A percentile compares a stretch with the other conserved stretches of the same genome.
phyloP scores from a whole-genome alignment of 2,113 vertebrate species.

The Chlorodrepanis virens region DNA sequence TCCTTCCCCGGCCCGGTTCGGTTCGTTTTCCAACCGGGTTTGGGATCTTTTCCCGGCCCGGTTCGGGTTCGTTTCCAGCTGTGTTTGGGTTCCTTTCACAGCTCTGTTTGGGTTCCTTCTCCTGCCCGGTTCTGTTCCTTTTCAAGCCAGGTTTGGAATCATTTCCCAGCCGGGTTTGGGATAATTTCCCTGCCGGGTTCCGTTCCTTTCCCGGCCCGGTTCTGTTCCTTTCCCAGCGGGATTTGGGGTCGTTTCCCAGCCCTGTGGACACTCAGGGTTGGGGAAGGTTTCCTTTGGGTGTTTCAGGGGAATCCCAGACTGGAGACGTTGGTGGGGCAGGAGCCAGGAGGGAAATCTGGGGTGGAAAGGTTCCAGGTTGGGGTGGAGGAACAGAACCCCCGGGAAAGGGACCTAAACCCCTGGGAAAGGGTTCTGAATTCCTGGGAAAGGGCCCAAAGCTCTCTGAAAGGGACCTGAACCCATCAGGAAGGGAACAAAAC shows the following conservation, averaged over 20 bases:
- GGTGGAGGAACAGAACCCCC: background rate
- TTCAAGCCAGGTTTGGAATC: fast-evolving
- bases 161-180: fast-evolving
- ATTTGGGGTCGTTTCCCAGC: background rate
- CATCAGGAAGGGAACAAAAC: background rate
- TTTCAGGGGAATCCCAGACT: background rate
- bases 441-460: too few species aligned
- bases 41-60: background rate
- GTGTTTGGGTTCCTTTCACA: background rate
- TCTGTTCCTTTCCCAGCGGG: too few species aligned
- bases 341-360: background rate
- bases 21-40: background rate
- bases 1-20: too few species aligned
- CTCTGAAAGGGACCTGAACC: too few species aligned
- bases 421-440: too few species aligned
- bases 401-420: too few species aligned
- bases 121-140: background rate
- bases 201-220: background rate
- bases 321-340: background rate
- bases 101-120: too few species aligned
- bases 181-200: fast-evolving
- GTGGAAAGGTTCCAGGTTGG: background rate
- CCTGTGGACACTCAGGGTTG: too few species aligned
- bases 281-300: too few species aligned
- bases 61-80: background rate